Conservation (phyloP, 2,113 vertebrate genomes). For the Pyrgilauda ruficollis region DNA sequence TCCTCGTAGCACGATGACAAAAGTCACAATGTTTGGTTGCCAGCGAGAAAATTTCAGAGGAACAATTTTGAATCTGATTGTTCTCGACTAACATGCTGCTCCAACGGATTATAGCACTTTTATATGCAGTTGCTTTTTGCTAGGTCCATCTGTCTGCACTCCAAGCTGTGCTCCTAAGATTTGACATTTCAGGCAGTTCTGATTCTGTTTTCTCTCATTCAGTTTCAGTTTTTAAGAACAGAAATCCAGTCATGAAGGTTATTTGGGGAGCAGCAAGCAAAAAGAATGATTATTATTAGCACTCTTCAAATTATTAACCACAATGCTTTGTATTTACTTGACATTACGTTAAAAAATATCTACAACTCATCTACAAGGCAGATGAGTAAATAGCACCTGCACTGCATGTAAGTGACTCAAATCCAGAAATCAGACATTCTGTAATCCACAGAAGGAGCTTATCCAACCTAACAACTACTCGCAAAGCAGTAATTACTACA, state of each 20-base stretch:
- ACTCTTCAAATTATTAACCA: background rate
- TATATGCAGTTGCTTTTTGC: slow-evolving; percentile 52
- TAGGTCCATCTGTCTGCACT: slow-evolving; percentile 67
- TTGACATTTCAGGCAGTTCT: slow-evolving; percentile 66
- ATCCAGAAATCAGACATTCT: background rate
- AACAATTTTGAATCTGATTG: slow-evolving; percentile 69
- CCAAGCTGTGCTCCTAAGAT: slow-evolving; percentile 62
- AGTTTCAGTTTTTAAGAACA: slow-evolving; percentile 32
- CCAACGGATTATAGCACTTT: slow-evolving; percentile 65
- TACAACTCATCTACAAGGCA: background rate
- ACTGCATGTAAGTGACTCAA: background rate
- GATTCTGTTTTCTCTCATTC: slow-evolving; percentile 51
- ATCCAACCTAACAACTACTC: background rate
- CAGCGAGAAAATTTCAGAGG: slow-evolving; percentile 67
- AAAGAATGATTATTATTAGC: slow-evolving; percentile 22
- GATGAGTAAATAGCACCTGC: slow-evolving; percentile 14
- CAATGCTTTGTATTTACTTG: background rate
- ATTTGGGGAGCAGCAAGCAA: slow-evolving; percentile 12
- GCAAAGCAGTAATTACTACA: background rate
- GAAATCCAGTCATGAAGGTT: slow-evolving; percentile 5
- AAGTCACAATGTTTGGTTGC: slow-evolving; percentile 69
- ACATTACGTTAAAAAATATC: background rate
- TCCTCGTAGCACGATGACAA: slow-evolving; percentile 58
- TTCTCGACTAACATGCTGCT: slow-evolving; percentile 67
- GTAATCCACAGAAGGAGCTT: background rate